Evolutionary conservation across 2,113 vertebrate species (phyloP).

Genomic region (Pangasianodon hypophthalmus): DNA sequence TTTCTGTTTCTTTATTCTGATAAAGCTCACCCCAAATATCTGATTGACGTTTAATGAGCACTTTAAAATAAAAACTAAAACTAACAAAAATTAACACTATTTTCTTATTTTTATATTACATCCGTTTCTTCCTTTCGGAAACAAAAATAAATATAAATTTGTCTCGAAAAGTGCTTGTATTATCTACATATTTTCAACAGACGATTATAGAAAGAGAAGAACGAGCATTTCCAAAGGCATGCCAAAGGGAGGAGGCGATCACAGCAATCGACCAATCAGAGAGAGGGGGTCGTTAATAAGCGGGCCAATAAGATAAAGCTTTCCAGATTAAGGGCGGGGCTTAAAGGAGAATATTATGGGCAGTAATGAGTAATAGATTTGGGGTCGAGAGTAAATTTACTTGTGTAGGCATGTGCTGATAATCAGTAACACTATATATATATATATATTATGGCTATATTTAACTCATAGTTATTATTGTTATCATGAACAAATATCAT

Average conservation of each 20-base stretch:
- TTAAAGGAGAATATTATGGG: not conserved
- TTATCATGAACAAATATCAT: not conserved
- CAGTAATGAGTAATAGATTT: conserved; percentile 5
- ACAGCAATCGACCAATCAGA: conserved; percentile 15
- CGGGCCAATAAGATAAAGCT: conserved; percentile 14
- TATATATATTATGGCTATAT: not conserved
- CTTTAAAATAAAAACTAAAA: conserved; percentile 30
- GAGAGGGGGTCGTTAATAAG: not conserved
- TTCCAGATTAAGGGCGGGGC: not conserved
- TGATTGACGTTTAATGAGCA: conserved; percentile 9
- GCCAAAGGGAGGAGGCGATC: conserved; percentile 25
- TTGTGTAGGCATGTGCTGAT: not conserved
- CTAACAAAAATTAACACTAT: conserved; percentile 32
- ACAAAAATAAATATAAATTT: conserved; percentile 57
- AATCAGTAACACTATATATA: not conserved
- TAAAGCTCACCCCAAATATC: not conserved
- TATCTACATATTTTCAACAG: conserved; percentile 60
- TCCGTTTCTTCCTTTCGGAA: conserved; percentile 33
- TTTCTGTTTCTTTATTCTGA: not conserved
- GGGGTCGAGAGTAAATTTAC: conserved; percentile 1
- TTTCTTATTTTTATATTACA: conserved; percentile 37
- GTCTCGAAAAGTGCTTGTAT: conserved; percentile 59
- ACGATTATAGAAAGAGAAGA: conserved; percentile 50
- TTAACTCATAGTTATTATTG: not conserved
- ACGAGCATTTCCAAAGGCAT: conserved; percentile 51